A percentile compares a stretch with the other conserved stretches of the same genome.
Conservation (phyloP, 1,140 invertebrate genomes). For the Asobara japonica region DNA sequence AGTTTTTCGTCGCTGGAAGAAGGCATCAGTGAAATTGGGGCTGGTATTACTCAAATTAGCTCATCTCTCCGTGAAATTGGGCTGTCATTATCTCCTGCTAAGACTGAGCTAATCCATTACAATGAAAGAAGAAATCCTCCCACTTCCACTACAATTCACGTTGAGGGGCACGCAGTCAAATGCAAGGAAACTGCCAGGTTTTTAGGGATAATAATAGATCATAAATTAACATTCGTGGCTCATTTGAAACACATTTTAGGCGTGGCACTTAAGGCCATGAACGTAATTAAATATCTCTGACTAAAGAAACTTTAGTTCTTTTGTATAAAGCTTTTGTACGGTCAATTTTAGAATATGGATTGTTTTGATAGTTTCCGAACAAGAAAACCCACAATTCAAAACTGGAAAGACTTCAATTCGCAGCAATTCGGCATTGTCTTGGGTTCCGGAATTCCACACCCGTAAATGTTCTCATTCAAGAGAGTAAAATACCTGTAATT, state of each 20-base stretch:
- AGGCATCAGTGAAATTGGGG: neutral
- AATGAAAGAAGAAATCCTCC: no score
- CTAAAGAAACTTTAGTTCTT: neutral
- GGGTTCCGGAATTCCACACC: neutral
- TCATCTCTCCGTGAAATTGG: neutral
- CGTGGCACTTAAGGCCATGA: neutral
- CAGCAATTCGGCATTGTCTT: neutral
- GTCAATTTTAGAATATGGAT: neutral
- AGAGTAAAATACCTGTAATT: slow-evolving; percentile 9
- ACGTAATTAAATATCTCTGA: neutral
- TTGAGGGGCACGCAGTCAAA: no score
- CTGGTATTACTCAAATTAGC: neutral
- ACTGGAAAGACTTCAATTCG: neutral
- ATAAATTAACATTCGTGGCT: no score
- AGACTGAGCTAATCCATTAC: no score
- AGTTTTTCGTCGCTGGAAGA: neutral
- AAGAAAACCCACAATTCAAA: neutral
- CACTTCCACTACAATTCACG: no score
- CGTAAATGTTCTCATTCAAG: neutral
- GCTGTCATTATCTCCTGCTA: no score
- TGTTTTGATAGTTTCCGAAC: neutral
- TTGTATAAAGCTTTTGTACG: neutral
- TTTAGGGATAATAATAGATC: no score
- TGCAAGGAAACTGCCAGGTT: no score
- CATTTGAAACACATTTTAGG: no score